phyloP scores from a whole-genome alignment of 2,888 invertebrate species.

The Matsumyia berberina region DNA sequence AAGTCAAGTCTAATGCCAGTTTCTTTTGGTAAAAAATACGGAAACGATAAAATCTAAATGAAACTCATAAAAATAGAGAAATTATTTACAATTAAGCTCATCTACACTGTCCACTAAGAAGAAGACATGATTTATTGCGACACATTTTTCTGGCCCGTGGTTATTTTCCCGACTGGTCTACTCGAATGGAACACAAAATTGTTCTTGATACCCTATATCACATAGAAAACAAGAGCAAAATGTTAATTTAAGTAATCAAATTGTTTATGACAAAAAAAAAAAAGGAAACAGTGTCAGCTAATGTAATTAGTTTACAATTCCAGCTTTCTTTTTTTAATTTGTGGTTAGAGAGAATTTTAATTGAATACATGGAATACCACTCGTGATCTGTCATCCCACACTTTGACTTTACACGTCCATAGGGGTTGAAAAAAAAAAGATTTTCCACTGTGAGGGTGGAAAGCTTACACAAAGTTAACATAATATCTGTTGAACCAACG shows the following conservation, averaged over 20 bases:
- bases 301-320: neutral
- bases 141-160: neutral
- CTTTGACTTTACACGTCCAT: neutral
- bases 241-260: neutral
- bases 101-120: neutral
- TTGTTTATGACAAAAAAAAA: neutral
- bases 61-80: neutral
- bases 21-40: neutral
- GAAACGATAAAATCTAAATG: neutral
- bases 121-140: neutral
- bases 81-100: neutral
- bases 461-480: neutral
- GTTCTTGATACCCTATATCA: neutral
- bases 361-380: neutral
- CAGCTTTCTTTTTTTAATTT: neutral
- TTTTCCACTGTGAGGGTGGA: neutral
- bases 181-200: neutral
- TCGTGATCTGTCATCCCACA: neutral
- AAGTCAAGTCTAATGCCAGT: neutral
- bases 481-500: slow-evolving; percentile 13
- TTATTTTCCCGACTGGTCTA: neutral
- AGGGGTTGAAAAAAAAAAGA: neutral
- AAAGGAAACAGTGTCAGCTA: neutral
- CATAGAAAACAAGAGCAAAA: neutral
- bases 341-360: neutral